phyloP scores from a whole-genome alignment of 2,888 invertebrate genomes.

The Graphium colonna region DNA sequence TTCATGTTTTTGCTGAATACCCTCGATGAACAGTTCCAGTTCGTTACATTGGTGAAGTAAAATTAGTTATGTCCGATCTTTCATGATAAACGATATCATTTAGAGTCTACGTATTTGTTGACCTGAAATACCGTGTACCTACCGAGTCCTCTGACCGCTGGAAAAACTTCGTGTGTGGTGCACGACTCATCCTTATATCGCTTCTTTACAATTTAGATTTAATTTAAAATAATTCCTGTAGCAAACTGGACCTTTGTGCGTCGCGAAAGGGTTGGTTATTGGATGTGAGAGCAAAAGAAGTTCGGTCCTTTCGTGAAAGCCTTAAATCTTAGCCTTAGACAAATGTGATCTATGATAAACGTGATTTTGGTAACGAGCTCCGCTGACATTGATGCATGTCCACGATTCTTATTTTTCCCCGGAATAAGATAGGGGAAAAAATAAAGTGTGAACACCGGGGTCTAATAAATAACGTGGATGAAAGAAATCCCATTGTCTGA shows the following conservation, averaged over 20 bases:
- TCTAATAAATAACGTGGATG: conserved; percentile 69
- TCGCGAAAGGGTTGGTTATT: conserved; percentile 37
- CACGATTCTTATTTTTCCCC: conserved; percentile 65
- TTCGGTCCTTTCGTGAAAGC: conserved; percentile 35
- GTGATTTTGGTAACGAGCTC: conserved; percentile 76
- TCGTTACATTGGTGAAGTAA: neutral
- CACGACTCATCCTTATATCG: conserved; percentile 58
- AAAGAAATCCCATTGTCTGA: conserved; percentile 74
- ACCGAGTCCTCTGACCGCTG: conserved; percentile 60
- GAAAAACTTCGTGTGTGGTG: conserved; percentile 78
- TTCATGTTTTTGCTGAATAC: neutral
- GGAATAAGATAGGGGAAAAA: conserved; percentile 56
- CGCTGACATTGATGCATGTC: conserved; percentile 62
- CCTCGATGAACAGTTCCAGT: neutral
- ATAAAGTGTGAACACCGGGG: conserved; percentile 57
- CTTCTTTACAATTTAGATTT: conserved; percentile 50
- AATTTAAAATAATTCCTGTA: conserved; percentile 32
- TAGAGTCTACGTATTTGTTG: conserved; percentile 55
- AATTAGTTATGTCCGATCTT: neutral
- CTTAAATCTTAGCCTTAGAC: conserved; percentile 65
- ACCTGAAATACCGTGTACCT: conserved; percentile 48
- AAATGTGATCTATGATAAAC: conserved; percentile 78
- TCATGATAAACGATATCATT: conserved; percentile 51
- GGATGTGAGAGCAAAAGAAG: conserved; percentile 19
- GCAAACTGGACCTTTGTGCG: conserved; percentile 38